phyloP scores from a whole-genome alignment of 2,113 vertebrate genomes.

The Sceloporus tristichus region DNA sequence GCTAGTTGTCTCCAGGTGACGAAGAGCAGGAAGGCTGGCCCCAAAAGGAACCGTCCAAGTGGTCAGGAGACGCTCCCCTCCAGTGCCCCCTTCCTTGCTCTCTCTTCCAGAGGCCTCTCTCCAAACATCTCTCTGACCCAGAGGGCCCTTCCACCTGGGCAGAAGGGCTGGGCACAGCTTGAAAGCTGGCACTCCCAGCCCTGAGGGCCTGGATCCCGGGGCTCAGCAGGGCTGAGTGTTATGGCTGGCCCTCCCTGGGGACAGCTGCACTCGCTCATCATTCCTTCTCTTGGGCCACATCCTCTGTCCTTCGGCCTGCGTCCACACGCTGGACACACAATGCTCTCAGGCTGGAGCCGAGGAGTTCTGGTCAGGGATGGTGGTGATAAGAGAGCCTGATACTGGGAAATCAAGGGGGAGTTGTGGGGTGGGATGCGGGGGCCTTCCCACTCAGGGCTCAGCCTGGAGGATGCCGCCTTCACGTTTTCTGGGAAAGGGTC shows the following conservation, averaged over 20 bases:
- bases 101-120: not conserved
- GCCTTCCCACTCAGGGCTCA: too few relatives aligned
- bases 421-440: not conserved
- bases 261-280: too few relatives aligned
- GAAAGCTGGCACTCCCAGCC: not conserved
- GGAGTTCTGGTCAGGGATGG: not conserved
- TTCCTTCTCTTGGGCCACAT: not conserved
- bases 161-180: not conserved
- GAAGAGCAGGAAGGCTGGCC: not conserved
- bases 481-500: too few relatives aligned
- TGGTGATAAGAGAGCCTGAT: not conserved
- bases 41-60: too few relatives aligned
- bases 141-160: too few relatives aligned
- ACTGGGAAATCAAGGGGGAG: not conserved
- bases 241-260: not conserved
- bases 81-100: too few relatives aligned
- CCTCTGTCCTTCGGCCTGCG: too few relatives aligned
- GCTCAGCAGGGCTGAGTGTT: not conserved
- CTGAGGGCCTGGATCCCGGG: too few relatives aligned
- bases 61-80: too few relatives aligned
- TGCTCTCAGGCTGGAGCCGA: not conserved
- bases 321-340: not conserved
- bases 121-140: not conserved
- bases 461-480: too few relatives aligned
- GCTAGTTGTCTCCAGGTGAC: not conserved